Evolutionary conservation across 2,113 vertebrate genomes (phyloP).

Genomic region (Muntiacus muntjak): DNA sequence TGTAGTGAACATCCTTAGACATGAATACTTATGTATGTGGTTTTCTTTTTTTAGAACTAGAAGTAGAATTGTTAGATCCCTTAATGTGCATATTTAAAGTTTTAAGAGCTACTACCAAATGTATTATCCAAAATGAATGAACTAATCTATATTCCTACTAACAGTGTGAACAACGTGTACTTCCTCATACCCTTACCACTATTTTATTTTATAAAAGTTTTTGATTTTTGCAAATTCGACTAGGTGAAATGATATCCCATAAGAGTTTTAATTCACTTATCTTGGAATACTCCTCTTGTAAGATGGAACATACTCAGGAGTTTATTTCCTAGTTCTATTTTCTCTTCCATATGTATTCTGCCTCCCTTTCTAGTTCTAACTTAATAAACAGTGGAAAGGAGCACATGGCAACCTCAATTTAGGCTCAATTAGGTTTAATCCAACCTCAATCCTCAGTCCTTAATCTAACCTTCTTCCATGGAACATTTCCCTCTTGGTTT

Average conservation of each 20-base stretch:
- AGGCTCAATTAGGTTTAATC: not conserved
- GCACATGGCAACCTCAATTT: not conserved
- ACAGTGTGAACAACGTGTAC: not conserved
- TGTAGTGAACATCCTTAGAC: not conserved
- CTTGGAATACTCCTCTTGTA: not conserved
- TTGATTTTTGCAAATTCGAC: not conserved
- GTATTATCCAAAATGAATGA: not conserved
- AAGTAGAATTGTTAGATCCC: not conserved
- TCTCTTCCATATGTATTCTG: not conserved
- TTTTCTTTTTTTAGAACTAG: not conserved
- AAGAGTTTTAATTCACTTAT: not conserved
- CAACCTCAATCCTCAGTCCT: not conserved
- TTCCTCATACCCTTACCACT: not conserved
- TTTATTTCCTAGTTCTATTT: not conserved
- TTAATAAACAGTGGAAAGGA: constrained; percentile 4
- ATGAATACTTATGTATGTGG: not conserved
- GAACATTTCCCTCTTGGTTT: not conserved
- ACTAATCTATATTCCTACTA: not conserved
- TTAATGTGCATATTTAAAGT: not conserved
- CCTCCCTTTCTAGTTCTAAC: not conserved
- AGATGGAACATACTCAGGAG: not conserved
- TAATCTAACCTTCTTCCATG: not conserved
- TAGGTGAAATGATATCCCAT: not conserved
- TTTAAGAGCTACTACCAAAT: not conserved
- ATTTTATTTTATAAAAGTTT: not conserved